These are phyloP conservation scores for Blennius ocellaris DNA, from an alignment of 2,113 vertebrate species.

Conservation along the genomic window DNA sequence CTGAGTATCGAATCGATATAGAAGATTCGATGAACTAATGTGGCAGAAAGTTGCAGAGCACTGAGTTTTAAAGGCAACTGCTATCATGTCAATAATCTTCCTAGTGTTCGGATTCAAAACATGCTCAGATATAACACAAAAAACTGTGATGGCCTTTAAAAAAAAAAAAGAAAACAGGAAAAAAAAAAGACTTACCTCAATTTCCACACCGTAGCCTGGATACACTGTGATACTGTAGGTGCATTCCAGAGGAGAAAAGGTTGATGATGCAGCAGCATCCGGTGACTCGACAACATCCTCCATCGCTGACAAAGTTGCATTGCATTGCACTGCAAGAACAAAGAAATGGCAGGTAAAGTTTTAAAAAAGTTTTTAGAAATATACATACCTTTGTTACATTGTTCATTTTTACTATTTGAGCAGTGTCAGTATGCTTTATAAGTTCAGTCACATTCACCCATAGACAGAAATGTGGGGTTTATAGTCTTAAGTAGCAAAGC, in stretches of 20 bases:
- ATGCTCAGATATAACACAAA: no score
- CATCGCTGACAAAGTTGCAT: constrained; percentile 87
- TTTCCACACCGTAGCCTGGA: constrained; percentile 90
- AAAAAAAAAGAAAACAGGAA: background rate
- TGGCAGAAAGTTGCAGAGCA: no score
- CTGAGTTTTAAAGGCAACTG: no score
- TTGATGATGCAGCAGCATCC: constrained; percentile 80
- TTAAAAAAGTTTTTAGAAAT: background rate
- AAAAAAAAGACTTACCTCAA: constrained; percentile 83
- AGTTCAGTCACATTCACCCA: background rate
- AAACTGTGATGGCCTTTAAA: no score
- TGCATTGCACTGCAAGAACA: constrained; percentile 86
- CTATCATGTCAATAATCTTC: no score
- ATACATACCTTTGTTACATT: background rate
- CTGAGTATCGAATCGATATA: no score
- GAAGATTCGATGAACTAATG: no score
- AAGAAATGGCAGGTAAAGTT: constrained; percentile 24
- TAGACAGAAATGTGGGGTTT: background rate
- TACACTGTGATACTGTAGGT: constrained; percentile 92
- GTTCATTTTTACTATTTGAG: no score
- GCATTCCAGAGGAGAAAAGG: constrained; percentile 86
- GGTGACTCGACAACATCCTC: constrained; percentile 92
- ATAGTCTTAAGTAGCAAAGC: no score
- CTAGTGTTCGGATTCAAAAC: no score
- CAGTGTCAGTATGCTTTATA: no score